Evolutionary conservation across 1,140 invertebrate species (phyloP), one percentile per base, ranked within the genome.

Genomic region (Panagrolaimus sp.): DNA sequence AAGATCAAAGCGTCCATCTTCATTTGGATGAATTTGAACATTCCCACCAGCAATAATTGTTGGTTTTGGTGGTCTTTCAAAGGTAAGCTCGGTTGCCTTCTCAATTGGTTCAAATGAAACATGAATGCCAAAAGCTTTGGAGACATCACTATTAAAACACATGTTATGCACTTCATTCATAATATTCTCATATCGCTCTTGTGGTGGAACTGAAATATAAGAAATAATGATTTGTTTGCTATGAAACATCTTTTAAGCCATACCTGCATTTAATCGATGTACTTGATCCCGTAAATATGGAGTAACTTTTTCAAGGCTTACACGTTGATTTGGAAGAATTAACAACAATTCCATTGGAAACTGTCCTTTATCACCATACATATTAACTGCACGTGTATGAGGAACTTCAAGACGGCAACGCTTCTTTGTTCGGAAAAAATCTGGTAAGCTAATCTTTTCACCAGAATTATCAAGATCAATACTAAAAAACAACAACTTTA

Each of bases 291-390:
- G 11, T 11, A 57, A 27, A 25, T 25, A 57, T 11, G 13, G 14
- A 13, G 13, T 9, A 57, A 57, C 72, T 27, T 65, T 63, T 63
- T 73, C 72, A 7, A 73, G n/a, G 11, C 65, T 68, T n/a, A 73
- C 44, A 44, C 75, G 72, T 27, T 73, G 64, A 57, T 57, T 27
- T 20, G 51, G 51, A 11, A 57, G 51, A 20, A 57, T 57, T 4
- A 25, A 14, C 0, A 57, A 27, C 9, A 38, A 9, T 20, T 57
- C 51, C 20, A 57, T 20, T 27, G 51, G 51, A 27, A 57, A 57
- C 5, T 57, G 20, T 11, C 51, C 51, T 20, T 11, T 11, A 23
- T 20, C n/a, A 8, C 27, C 27, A 5, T 11, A 20, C 1, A 27
- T 27, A 13, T 25, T 57, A 20, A 57, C 27, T 20, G 51, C 51